Conservation (phyloP, 2,888 invertebrate species). For the Cerceris rybyensis region DNA sequence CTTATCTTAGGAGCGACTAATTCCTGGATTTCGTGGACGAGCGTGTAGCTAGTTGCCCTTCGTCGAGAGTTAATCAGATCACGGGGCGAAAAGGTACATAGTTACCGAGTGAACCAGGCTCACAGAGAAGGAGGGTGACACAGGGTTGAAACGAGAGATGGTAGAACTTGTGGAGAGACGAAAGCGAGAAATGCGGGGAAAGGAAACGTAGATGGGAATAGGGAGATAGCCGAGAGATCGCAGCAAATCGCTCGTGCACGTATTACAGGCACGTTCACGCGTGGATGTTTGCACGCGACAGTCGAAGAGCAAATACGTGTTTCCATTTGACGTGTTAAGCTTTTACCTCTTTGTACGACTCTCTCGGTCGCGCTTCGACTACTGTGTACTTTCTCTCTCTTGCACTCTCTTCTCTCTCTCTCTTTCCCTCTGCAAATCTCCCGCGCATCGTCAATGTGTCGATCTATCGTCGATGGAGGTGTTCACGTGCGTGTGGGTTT, state of each 20-base stretch:
- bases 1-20: constrained; percentile 36
- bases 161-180: not conserved
- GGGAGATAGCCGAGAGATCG: constrained; percentile 48
- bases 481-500: not conserved
- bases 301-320: constrained; percentile 75
- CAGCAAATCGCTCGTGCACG: constrained; percentile 58
- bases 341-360: constrained; percentile 55
- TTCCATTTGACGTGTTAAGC: constrained; percentile 70
- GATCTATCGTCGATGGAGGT: not conserved
- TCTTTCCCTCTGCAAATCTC: not conserved
- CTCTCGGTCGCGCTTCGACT: constrained; percentile 10
- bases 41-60: constrained; percentile 43
- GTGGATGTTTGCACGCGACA: constrained; percentile 65
- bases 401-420: constrained; percentile 18
- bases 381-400: constrained; percentile 12
- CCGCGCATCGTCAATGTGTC: not conserved
- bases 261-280: constrained; percentile 61
- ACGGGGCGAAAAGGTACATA: not conserved
- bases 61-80: constrained; percentile 51
- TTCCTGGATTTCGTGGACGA: constrained; percentile 35
- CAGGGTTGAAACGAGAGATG: not conserved
- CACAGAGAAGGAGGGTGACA: not conserved
- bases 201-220: constrained; percentile 15
- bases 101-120: no score
- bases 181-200: constrained; percentile 10